phyloP scores from a whole-genome alignment of 2,888 invertebrate species.

The Gymnoscelis rufifasciata region DNA sequence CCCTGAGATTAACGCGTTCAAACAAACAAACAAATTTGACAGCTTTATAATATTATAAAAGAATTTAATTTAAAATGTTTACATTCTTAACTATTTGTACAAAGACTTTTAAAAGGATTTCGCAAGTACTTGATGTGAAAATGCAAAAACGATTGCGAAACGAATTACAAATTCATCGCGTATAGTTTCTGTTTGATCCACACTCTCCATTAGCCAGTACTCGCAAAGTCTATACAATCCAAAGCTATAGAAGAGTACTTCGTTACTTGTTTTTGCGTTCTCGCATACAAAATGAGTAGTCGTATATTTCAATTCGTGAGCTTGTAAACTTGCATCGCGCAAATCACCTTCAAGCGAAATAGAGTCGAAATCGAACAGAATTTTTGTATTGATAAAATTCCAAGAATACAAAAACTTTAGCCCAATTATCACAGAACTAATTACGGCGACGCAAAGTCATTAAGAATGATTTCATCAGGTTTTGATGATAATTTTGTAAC shows the following conservation, averaged over 20 bases:
- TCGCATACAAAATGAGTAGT: neutral
- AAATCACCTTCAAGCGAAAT: neutral
- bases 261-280: neutral
- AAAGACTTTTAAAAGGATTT: too few relatives aligned
- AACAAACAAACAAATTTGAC: too few relatives aligned
- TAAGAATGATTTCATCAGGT: slow-evolving; percentile 1
- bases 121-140: too few relatives aligned
- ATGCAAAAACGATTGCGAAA: too few relatives aligned
- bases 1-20: too few relatives aligned
- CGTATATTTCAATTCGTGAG: neutral
- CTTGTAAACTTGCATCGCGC: neutral
- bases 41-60: too few relatives aligned
- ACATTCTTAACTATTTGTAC: too few relatives aligned
- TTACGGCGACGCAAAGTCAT: neutral
- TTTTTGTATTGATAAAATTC: neutral
- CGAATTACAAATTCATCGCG: too few relatives aligned
- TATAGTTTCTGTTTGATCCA: too few relatives aligned
- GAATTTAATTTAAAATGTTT: too few relatives aligned
- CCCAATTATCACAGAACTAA: slow-evolving; percentile 5
- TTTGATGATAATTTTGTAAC: neutral
- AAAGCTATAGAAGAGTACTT: neutral
- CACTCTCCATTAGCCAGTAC: too few relatives aligned
- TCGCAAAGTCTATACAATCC: too few relatives aligned
- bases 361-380: neutral
- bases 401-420: neutral